Conservation (phyloP, 2,113 vertebrate species). For the Ceratotherium simum region DNA sequence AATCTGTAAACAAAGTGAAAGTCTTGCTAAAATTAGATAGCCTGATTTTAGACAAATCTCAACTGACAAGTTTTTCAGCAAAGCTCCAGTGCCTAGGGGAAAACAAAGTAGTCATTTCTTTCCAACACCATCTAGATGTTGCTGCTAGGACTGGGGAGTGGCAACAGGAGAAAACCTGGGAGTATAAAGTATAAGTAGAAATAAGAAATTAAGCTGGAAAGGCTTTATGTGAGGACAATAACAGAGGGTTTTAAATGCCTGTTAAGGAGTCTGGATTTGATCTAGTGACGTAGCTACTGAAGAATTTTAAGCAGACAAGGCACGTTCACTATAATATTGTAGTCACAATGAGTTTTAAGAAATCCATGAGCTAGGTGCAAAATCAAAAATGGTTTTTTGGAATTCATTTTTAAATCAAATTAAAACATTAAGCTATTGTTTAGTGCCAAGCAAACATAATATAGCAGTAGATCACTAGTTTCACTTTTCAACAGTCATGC, state of each 20-base stretch:
- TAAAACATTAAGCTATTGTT: constrained; percentile 35
- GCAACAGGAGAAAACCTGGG: not conserved
- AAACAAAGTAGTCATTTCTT: not conserved
- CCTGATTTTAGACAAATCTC: not conserved
- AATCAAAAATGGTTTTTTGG: not conserved
- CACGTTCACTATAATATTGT: not conserved
- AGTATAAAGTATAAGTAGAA: not conserved
- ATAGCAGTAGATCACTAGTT: not conserved
- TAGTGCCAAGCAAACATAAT: not conserved
- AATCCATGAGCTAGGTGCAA: not conserved
- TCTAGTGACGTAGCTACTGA: not conserved
- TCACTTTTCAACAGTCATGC: not conserved
- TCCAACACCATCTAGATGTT: not conserved
- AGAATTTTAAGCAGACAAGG: constrained; percentile 21
- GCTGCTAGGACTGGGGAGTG: not conserved
- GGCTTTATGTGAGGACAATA: not conserved
- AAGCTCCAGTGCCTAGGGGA: not conserved
- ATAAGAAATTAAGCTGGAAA: constrained; percentile 15
- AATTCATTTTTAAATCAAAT: constrained; percentile 51
- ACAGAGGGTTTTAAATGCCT: not conserved
- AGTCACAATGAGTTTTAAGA: not conserved
- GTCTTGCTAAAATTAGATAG: constrained; percentile 14
- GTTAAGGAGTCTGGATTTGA: not conserved
- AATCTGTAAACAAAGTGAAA: constrained; percentile 9
- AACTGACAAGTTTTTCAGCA: not conserved